Conservation (phyloP, 2,888 invertebrate species). For the Automeris io region DNA sequence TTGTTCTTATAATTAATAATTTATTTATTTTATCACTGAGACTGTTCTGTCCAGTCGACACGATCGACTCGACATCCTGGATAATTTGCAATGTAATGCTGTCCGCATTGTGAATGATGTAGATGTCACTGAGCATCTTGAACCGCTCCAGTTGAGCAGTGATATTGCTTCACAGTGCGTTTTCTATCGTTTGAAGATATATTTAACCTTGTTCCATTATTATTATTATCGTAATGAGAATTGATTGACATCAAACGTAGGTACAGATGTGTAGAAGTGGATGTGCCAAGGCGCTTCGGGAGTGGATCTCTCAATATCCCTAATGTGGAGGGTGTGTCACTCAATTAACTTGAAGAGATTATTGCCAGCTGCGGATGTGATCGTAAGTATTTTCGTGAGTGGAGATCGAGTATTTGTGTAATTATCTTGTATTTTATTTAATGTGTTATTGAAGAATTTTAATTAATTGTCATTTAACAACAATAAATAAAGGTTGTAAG, state of each 20-base stretch:
- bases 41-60: too few relatives aligned
- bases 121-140: constrained; percentile 8
- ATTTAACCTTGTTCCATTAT: too few relatives aligned
- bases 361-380: constrained; percentile 22
- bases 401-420: background rate
- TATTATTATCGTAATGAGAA: background rate
- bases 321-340: constrained; percentile 41
- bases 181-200: too few relatives aligned
- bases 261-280: background rate
- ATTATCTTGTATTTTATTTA: too few relatives aligned
- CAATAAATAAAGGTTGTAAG: too few relatives aligned
- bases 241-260: background rate
- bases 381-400: background rate
- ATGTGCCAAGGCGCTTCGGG: constrained; percentile 26
- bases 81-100: too few relatives aligned
- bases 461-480: too few relatives aligned
- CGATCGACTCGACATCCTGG: too few relatives aligned
- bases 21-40: too few relatives aligned
- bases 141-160: constrained; percentile 9
- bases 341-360: constrained; percentile 48
- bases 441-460: too few relatives aligned
- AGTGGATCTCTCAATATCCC: constrained; percentile 39
- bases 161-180: constrained; percentile 8
- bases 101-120: background rate
- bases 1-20: too few relatives aligned